These are phyloP conservation scores for Cryptotis parvus DNA, from an alignment of 2,113 vertebrate genomes.

Conservation along the genomic window DNA sequence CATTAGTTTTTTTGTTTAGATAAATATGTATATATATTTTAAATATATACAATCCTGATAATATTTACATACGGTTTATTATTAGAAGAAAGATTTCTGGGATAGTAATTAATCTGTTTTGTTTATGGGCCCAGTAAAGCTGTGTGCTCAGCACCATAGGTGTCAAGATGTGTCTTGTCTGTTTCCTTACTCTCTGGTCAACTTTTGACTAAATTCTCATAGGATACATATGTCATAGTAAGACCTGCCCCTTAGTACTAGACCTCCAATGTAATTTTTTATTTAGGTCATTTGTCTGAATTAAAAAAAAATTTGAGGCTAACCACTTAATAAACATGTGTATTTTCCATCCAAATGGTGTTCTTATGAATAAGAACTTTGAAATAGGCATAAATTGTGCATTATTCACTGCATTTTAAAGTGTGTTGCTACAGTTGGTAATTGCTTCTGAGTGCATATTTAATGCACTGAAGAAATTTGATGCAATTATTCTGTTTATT, in stretches of 20 bases:
- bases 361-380: slow-evolving; percentile 77
- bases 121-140: not conserved
- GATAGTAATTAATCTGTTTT: slow-evolving; percentile 8
- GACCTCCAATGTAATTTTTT: slow-evolving; percentile 51
- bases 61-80: slow-evolving; percentile 50
- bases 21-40: slow-evolving; percentile 24
- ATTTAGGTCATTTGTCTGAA: slow-evolving; percentile 78
- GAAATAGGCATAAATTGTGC: slow-evolving; percentile 77
- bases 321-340: slow-evolving; percentile 74
- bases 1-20: slow-evolving; percentile 38
- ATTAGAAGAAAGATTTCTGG: slow-evolving; percentile 17
- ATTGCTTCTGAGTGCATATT: slow-evolving; percentile 77
- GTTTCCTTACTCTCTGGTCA: slow-evolving; percentile 40
- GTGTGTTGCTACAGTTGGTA: slow-evolving; percentile 75
- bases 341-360: slow-evolving; percentile 75
- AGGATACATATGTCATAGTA: not conserved
- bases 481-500: slow-evolving; percentile 80
- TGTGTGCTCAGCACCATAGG: not conserved
- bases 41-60: slow-evolving; percentile 36
- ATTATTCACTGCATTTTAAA: slow-evolving; percentile 77
- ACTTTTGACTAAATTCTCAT: slow-evolving; percentile 34
- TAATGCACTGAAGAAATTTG: slow-evolving; percentile 79
- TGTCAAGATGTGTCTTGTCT: not conserved
- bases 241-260: slow-evolving; percentile 15
- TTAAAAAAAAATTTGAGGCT: slow-evolving; percentile 47